Evolutionary conservation across 1,140 invertebrate genomes (phyloP), one percentile per base, ranked within the genome.

Genomic region (Drosophila nebulosa): DNA sequence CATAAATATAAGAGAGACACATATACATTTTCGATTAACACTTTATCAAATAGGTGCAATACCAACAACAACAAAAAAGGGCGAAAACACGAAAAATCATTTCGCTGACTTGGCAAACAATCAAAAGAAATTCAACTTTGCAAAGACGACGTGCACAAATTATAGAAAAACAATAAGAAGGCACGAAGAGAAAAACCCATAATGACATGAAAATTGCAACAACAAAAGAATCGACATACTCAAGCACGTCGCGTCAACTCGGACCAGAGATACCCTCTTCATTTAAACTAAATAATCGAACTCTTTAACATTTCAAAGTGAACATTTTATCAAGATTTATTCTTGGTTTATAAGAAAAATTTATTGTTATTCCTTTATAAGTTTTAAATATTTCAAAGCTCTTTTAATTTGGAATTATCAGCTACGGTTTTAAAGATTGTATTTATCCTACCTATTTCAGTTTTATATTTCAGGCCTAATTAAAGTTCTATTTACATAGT

Each of bases 81-180:
- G 57, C 72, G 52, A 32, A 32, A 46, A 18, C 52, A 61, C 57
- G 65, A 64, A 60, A 60, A 72, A 10, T 55, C 27, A 16, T 32
- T 60, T 51, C 73, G 80, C 81, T 81, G 80, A 80, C 62, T 86
- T 86, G 73, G 78, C 81, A 80, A 86, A 72, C 70, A 78, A 85
- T 86, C 69, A 69, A 86, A 80, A 86, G 73, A 80, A 81, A 81
- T 80, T 78, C 78, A 78, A 78, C 50, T 75, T 75, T 67, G 64
- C 74, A 78, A 85, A 21, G 16, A 21, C 39, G 83, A 86, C 81
- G 80, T 86, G 66, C 69, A 81, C 73, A 73, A 86, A 77, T 78
- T 85, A 85, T 81, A 81, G 74, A 88, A 86, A 84, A 61, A 71
- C 63, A 75, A 52, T 79, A 74, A 76, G 68, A 79, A 77, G 76